Evolutionary conservation across 2,113 vertebrate species (phyloP), one percentile per base, ranked within the genome.

Genomic region (Ceyx margarethae): DNA sequence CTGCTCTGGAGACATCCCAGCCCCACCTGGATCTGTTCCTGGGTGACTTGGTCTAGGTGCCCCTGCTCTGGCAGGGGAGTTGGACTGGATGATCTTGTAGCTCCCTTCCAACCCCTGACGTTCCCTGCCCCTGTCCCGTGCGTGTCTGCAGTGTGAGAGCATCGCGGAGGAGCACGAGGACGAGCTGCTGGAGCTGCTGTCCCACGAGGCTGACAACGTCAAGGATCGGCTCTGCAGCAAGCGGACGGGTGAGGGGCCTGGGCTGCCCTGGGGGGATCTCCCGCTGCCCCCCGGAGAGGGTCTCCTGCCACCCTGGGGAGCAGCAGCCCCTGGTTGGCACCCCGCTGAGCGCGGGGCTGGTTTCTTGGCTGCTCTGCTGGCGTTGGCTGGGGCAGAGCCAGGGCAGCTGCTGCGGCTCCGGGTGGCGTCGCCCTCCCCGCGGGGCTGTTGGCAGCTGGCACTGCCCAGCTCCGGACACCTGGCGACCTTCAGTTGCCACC

Each of bases 171-270:
- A 99, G 35, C 96, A 99, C 5, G 99, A 99, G 96, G 99, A 99
- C 4, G 99, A 99, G 78, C 97, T 99, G 43, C 98, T 99, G 11
- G 99, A 99, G 83, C 99, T 99, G 73, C 99, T 99, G 6, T 98
- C 98, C 43, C 98, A 98, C 13, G 98, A 99, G 94, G 97, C 97
- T 0, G 98, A 99, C 60, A 99, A 99, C 6, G 98, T 99, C 81
- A 99, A 99, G 97, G 99, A 99, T 96, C 98, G 97, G 90, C 98
- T 99, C 46, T 99, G 99, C 97, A 99, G 99, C 97, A 98, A 98
- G 89, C 97, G 99, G 61, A 99, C 99, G 68, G 99, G 99, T 99
- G 94, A 97, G 92, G 0, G 11, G 67, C 50, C 46, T 0, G 1
- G 31, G 92, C 4, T 0, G 12, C 62, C 48, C 53, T 0, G 2